Evolutionary conservation across 2,888 invertebrate genomes (phyloP), one percentile per base, ranked within the genome.

Genomic region (Lycaena phlaeas): DNA sequence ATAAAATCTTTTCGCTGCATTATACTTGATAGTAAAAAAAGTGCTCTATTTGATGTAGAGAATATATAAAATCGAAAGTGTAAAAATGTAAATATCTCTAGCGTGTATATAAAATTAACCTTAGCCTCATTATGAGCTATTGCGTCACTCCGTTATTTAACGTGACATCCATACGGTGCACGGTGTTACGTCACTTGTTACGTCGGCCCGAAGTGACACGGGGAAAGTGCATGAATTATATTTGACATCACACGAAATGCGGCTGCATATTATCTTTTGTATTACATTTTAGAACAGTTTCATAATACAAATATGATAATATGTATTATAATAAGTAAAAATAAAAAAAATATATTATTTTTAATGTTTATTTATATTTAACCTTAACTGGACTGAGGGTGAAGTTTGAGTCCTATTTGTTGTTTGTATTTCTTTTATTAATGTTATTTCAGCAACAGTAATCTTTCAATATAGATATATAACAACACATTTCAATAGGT

Each of bases 101-200:
- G 18, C 29, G 39, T 12, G 17, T 27, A 26, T 37, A 28, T 18
- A 27, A 17, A 17, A 14, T 25, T 72, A 79, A 79, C 81, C 79
- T 81, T 79, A 77, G 78, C 79, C 79, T 70, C 70, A 59, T 70
- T 78, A 64, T 53, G 9, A 14, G 5, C 25, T 46, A 17, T 41
- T 50, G 48, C 46, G 39, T 46, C 48, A 50, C 52, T 57, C 11
- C 41, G 38, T 50, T 50, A 48, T 40, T 28, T 46, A 48, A 46
- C 34, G 14, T 44, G 28, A 40, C 37, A 46, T 15, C 37, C 40
- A 38, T 30, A 12, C 38, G 27, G 42, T 40, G 62, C 28, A 12
- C 38, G 27, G 42, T 40, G 62, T 70, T 71, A 66, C 66, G 62
- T 70, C 65, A 67, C 44, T 44, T 38, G 46, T 42, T 53, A 59